Percentiles rank a stretch among this genome's conserved stretches.
Conservation (phyloP, 2,113 vertebrate genomes). For the Hypanus sabinus region DNA sequence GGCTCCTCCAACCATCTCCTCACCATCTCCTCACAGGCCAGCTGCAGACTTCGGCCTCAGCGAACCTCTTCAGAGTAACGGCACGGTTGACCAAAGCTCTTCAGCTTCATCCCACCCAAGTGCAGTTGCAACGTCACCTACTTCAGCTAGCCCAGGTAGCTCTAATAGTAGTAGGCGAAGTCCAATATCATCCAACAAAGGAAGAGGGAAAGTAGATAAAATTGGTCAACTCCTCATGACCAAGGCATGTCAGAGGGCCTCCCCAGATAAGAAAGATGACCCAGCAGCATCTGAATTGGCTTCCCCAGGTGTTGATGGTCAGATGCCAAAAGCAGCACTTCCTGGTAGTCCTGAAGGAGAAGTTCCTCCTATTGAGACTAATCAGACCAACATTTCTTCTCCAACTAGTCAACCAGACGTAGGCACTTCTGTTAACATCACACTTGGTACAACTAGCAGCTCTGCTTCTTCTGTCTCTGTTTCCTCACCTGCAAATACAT, state of each 20-base stretch:
- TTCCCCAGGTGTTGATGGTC: constrained; percentile 53
- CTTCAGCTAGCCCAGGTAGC: constrained; percentile 70
- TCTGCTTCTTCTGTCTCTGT: constrained; percentile 42
- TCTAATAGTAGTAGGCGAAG: constrained; percentile 64
- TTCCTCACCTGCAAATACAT: constrained; percentile 45
- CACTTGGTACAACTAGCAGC: constrained; percentile 41
- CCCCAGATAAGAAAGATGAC: constrained; percentile 64
- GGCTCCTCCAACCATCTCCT: constrained; percentile 47
- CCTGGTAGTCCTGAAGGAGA: constrained; percentile 52
- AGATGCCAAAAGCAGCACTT: constrained; percentile 47
- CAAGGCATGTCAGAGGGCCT: constrained; percentile 62
- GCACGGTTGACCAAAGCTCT: constrained; percentile 55
- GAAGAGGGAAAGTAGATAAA: constrained; percentile 68
- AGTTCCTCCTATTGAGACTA: constrained; percentile 55
- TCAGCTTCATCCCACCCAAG: constrained; percentile 59
- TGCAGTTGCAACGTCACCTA: constrained; percentile 62
- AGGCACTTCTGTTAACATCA: constrained; percentile 45
- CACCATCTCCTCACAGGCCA: constrained; percentile 51
- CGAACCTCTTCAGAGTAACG: constrained; percentile 52
- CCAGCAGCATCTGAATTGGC: constrained; percentile 53
- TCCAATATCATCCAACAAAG: constrained; percentile 65
- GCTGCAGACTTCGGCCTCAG: constrained; percentile 62
- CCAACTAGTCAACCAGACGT: constrained; percentile 50
- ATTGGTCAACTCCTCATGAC: constrained; percentile 63
- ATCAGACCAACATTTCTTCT: constrained; percentile 48